A percentile compares a stretch with the other conserved stretches of the same genome.
Evolutionary conservation across 2,113 vertebrate species (phyloP).

Genomic region (Hystrix cristata): DNA sequence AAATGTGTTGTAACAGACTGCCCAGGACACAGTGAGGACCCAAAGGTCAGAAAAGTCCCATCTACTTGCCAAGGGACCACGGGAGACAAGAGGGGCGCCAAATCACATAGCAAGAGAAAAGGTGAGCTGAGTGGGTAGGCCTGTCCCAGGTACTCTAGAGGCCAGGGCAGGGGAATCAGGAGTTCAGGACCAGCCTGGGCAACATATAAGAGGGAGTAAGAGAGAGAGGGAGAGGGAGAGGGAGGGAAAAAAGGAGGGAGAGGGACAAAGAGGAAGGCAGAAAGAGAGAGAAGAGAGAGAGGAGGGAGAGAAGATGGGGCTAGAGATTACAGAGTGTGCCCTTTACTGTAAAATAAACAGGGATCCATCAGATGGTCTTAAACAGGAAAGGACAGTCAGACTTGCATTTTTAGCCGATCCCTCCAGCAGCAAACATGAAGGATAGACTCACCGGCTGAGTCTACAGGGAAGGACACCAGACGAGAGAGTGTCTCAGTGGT

Average conservation of each 20-base stretch:
- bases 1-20: background rate
- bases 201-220: background rate
- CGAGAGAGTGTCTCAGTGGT: background rate
- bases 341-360: background rate
- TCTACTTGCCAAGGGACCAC: too few species aligned
- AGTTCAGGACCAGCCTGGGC: background rate
- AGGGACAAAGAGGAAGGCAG: accelerated
- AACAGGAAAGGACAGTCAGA: background rate
- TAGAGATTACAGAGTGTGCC: too few species aligned
- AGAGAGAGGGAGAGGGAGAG: background rate
- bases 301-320: too few species aligned
- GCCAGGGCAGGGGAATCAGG: background rate
- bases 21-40: background rate
- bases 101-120: background rate
- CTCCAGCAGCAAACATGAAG: background rate
- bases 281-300: background rate
- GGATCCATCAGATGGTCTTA: background rate
- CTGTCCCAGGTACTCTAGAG: background rate
- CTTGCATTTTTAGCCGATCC: background rate
- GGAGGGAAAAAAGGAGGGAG: too few species aligned
- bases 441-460: background rate
- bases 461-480: conserved; percentile 7
- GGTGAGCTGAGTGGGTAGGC: background rate
- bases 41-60: background rate
- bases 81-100: background rate